A percentile compares a stretch with the other conserved stretches of the same genome.
Evolutionary conservation across 2,113 vertebrate genomes (phyloP).

Genomic region (Gymnorhina tibicen): DNA sequence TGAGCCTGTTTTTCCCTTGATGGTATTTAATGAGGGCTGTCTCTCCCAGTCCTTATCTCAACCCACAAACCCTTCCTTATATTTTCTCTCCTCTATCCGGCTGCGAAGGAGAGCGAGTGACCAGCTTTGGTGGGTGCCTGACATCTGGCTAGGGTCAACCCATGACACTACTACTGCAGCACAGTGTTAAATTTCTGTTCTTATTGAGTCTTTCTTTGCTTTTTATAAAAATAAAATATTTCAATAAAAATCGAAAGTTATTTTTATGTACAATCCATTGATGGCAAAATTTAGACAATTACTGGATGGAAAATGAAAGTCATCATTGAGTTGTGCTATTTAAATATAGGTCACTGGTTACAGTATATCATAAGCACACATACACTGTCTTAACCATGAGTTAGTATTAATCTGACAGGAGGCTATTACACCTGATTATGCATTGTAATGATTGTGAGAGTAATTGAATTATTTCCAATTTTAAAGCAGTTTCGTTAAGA

Average conservation of each 20-base stretch:
- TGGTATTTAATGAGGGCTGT: background rate
- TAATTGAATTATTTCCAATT: constrained; percentile 26
- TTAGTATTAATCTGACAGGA: background rate
- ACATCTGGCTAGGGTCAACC: background rate
- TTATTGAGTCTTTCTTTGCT: background rate
- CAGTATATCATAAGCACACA: background rate
- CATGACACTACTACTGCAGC: background rate
- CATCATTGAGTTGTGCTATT: background rate
- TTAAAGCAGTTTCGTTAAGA: constrained; percentile 36
- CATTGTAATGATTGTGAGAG: background rate
- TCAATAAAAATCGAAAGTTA: background rate
- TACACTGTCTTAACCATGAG: background rate
- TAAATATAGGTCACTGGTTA: background rate
- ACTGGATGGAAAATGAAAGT: background rate
- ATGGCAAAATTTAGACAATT: background rate
- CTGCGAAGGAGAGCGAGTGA: accelerated
- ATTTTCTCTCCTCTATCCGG: background rate
- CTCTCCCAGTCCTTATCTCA: background rate
- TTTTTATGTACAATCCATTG: background rate
- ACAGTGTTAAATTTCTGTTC: background rate
- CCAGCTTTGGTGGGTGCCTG: background rate
- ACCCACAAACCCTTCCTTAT: background rate
- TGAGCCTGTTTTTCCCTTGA: background rate
- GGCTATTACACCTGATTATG: background rate
- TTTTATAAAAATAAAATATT: background rate